Conservation (phyloP, 2,113 vertebrate species). For the Crotophaga sulcirostris region DNA sequence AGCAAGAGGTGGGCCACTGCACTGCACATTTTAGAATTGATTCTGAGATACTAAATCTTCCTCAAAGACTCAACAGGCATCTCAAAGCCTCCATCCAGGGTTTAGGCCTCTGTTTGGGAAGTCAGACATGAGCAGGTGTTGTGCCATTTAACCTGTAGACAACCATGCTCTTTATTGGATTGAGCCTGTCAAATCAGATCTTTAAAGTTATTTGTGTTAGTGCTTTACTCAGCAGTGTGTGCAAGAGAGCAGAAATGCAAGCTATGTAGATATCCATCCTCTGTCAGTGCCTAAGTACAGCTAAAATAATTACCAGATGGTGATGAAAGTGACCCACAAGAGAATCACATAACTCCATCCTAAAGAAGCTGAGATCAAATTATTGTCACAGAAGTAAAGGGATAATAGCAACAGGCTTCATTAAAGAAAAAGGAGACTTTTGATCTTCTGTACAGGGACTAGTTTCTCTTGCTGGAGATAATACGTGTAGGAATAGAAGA, state of each 20-base stretch:
- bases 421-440: slow-evolving; percentile 3
- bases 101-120: background rate
- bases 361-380: background rate
- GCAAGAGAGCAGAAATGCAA: background rate
- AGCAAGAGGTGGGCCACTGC: background rate
- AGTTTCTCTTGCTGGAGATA: background rate
- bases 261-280: background rate
- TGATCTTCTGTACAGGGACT: background rate
- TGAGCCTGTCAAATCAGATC: background rate
- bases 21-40: background rate
- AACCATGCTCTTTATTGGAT: background rate
- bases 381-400: background rate
- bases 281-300: background rate
- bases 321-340: background rate
- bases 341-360: background rate
- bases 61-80: background rate
- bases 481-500: slow-evolving; percentile 12
- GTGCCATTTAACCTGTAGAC: background rate
- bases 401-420: background rate
- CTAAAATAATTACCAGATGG: slow-evolving; percentile 14
- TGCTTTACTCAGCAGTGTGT: background rate
- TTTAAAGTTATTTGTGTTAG: background rate
- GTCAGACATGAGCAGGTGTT: background rate
- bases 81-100: background rate
- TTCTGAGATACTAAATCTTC: background rate